Percentiles rank a stretch among this genome's conserved stretches.
These are phyloP conservation scores for Patella ulyssiponensis DNA, from an alignment of 2,888 invertebrate genomes.

Conservation along the genomic window DNA sequence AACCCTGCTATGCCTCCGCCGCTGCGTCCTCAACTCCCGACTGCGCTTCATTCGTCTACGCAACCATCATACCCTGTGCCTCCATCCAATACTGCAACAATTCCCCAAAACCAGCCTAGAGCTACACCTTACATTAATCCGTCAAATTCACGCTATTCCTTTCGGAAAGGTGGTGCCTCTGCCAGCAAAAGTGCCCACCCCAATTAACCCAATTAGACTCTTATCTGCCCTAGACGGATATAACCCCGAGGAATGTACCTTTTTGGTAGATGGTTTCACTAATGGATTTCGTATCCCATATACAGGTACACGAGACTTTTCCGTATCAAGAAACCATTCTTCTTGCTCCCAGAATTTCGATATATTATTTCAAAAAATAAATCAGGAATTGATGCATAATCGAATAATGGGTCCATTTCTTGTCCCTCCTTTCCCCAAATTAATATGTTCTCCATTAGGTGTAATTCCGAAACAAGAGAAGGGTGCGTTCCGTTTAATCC, in stretches of 20 bases:
- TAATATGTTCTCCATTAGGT: not conserved
- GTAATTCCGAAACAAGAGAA: not conserved
- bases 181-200: not conserved
- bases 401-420: too few relatives aligned
- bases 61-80: too few relatives aligned
- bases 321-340: not conserved
- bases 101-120: too few relatives aligned
- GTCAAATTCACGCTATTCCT: not conserved
- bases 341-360: not conserved
- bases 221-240: not conserved
- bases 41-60: too few relatives aligned
- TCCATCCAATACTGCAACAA: too few relatives aligned
- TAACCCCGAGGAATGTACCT: not conserved
- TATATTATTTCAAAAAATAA: not conserved
- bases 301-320: not conserved
- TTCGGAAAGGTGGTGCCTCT: not conserved
- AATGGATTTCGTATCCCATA: not conserved
- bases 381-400: not conserved
- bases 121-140: too few relatives aligned
- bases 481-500: not conserved
- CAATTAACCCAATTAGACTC: not conserved
- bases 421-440: too few relatives aligned
- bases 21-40: too few relatives aligned
- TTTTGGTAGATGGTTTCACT: not conserved
- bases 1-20: too few relatives aligned